These are phyloP conservation scores for Callocephalon fimbriatum DNA, from an alignment of 2,113 vertebrate species.

Conservation along the genomic window DNA sequence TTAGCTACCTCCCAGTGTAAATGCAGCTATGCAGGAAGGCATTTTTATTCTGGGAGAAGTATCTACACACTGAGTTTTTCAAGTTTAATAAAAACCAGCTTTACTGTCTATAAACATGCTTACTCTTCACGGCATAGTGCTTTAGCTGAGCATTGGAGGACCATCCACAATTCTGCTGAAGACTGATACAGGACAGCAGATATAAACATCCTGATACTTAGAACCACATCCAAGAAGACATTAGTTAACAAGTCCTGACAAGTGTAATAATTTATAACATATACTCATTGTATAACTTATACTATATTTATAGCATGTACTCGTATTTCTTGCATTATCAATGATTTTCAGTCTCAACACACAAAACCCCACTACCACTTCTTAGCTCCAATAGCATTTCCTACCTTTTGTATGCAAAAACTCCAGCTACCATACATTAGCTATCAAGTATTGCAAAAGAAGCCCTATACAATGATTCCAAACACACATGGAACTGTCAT, in stretches of 20 bases:
- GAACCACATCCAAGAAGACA: background rate
- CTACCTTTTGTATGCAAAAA: background rate
- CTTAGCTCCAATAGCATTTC: background rate
- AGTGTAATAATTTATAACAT: background rate
- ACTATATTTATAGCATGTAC: background rate
- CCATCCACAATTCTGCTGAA: background rate
- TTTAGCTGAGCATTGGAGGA: background rate
- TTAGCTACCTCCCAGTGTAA: background rate
- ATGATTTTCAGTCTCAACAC: background rate
- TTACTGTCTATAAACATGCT: background rate
- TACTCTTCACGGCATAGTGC: background rate
- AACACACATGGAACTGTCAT: background rate
- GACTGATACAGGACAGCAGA: background rate
- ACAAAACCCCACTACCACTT: background rate
- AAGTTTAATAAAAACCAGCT: background rate
- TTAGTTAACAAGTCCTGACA: background rate
- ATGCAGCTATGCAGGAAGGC: background rate
- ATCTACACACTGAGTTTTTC: background rate
- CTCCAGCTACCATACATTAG: background rate
- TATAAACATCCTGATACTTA: background rate
- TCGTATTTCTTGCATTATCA: background rate
- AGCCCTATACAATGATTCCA: background rate
- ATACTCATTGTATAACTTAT: background rate
- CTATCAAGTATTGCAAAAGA: background rate
- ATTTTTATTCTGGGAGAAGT: background rate